phyloP scores from a whole-genome alignment of 2,888 invertebrate genomes.

The Girardia tigrina region DNA sequence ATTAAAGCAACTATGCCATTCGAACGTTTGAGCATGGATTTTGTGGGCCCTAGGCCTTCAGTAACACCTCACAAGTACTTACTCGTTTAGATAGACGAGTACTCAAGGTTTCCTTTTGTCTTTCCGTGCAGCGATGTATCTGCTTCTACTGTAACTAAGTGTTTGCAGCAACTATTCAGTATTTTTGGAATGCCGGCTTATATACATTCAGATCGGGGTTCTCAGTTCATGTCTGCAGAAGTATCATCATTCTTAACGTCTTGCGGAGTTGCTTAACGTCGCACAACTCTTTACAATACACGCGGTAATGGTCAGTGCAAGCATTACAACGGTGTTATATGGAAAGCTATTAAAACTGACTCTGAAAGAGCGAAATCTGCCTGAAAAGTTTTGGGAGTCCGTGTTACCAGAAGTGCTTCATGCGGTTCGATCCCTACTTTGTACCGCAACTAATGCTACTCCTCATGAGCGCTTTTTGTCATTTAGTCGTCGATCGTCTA shows the following conservation, averaged over 20 bases:
- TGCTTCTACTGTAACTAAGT: slow-evolving; percentile 36
- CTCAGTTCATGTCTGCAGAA: slow-evolving; percentile 38
- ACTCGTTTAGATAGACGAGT: slow-evolving; percentile 39
- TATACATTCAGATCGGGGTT: slow-evolving; percentile 38
- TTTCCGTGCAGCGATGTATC: slow-evolving; percentile 38
- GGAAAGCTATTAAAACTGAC: slow-evolving; percentile 38
- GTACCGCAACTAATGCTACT: no score
- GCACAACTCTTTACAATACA: slow-evolving; percentile 38
- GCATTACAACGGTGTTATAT: slow-evolving; percentile 38
- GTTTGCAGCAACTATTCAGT: slow-evolving; percentile 38
- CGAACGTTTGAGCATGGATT: slow-evolving; percentile 39
- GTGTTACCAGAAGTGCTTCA: no score
- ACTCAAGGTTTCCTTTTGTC: slow-evolving; percentile 39
- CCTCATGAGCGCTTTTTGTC: no score
- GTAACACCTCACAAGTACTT: slow-evolving; percentile 37
- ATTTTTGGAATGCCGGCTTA: slow-evolving; percentile 37
- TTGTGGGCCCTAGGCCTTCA: slow-evolving; percentile 39
- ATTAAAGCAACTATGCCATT: slow-evolving; percentile 39
- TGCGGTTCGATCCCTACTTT: no score
- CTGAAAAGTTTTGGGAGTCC: no score
- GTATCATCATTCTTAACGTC: slow-evolving; percentile 35
- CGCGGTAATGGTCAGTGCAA: slow-evolving; percentile 38
- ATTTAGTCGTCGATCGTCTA: no score
- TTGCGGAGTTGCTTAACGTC: slow-evolving; percentile 37
- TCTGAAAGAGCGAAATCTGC: no score